Evolutionary conservation across 2,797 vertebrate species (phyloP).

Genomic region (Luscinia luscinia): DNA sequence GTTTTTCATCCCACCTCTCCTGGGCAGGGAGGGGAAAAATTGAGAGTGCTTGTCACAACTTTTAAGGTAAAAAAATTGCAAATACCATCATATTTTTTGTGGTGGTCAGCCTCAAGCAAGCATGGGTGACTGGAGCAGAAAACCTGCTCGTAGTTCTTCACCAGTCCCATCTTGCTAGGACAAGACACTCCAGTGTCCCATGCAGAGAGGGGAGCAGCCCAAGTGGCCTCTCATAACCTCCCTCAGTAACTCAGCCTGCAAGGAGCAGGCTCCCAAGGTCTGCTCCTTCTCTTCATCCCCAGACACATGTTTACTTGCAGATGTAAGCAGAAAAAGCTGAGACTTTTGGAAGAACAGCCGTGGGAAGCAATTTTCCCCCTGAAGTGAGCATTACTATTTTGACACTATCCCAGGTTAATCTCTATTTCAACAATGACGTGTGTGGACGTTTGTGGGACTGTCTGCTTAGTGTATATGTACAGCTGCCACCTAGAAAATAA

Average conservation of each 20-base stretch:
- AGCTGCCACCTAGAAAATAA: constrained; percentile 42
- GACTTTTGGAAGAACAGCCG: constrained; percentile 32
- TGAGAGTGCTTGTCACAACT: neutral
- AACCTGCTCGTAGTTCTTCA: neutral
- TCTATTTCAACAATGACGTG: constrained; percentile 1
- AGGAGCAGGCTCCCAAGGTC: constrained; percentile 12
- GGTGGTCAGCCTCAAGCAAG: neutral
- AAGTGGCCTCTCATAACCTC: neutral
- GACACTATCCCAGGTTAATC: constrained; percentile 62
- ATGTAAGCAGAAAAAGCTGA: constrained; percentile 59
- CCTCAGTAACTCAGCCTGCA: neutral
- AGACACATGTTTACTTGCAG: constrained; percentile 68
- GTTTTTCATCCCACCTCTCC: neutral
- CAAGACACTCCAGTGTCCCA: neutral
- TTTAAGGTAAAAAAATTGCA: neutral
- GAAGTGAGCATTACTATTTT: constrained; percentile 27
- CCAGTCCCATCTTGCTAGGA: neutral
- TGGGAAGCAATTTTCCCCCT: constrained; percentile 56
- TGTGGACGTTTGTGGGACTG: neutral
- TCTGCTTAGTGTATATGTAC: constrained; percentile 61
- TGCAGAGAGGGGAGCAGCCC: neutral
- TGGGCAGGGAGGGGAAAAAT: neutral
- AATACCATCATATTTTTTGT: neutral
- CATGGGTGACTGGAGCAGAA: neutral
- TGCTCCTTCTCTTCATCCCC: constrained; percentile 53